A percentile compares a stretch with the other conserved stretches of the same genome.
phyloP scores from a whole-genome alignment of 2,113 vertebrate genomes.

The Chamaea fasciata region DNA sequence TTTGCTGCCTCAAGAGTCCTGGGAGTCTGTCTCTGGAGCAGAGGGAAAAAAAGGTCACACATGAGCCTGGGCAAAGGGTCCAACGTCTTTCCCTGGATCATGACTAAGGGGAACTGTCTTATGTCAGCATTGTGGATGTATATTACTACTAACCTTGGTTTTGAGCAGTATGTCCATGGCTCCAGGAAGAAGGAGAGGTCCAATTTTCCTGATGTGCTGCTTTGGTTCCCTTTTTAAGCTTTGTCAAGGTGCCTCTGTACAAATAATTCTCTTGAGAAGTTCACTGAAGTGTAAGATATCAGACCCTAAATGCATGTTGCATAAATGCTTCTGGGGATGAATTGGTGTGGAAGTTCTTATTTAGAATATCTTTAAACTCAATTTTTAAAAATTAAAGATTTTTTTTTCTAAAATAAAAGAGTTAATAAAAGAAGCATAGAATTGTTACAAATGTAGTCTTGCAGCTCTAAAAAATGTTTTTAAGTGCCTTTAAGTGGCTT shows the following conservation, averaged over 20 bases:
- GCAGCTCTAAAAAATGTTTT: background rate
- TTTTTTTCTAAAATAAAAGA: background rate
- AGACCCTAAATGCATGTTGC: background rate
- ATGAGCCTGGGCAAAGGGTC: background rate
- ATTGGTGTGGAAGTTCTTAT: background rate
- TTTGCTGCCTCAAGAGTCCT: background rate
- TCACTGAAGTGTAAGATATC: background rate
- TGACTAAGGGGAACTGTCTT: background rate
- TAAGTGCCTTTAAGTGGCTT: background rate
- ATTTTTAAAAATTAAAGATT: background rate
- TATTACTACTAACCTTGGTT: background rate
- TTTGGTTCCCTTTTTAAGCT: background rate
- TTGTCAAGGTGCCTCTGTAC: background rate
- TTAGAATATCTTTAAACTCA: background rate
- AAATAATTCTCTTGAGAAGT: background rate
- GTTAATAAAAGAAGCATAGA: background rate
- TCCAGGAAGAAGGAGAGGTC: background rate
- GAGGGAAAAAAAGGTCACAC: background rate
- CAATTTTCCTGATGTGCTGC: background rate
- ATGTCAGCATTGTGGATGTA: background rate
- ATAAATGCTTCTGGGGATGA: background rate
- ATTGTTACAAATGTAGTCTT: background rate
- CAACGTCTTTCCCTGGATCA: background rate
- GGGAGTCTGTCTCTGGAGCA: background rate
- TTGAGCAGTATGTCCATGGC: background rate